Evolutionary conservation across 35 echinoderm and acorn worm species (phyloP), one percentile per base, ranked within the genome.

Genomic region (Chiridota heheva): DNA sequence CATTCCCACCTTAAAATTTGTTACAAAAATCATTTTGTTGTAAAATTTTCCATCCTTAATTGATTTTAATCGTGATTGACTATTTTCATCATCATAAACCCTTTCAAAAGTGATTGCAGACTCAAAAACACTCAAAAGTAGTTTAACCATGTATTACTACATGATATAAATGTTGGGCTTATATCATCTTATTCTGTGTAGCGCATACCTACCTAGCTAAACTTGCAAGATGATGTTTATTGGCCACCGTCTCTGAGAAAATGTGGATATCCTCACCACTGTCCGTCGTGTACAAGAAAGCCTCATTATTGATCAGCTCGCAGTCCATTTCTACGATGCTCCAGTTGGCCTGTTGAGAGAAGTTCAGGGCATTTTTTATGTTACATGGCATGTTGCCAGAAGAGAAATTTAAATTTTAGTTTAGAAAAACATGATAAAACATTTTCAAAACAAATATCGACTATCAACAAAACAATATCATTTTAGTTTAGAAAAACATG

Each of bases 221-320:
- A 59, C 82, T 96, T 2, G 92, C 92, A 30, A 96, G 67, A 63
- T 96, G 92, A 51, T 96, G 92, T 48, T 90, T 96, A 40, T 96
- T 82, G 26, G 92, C 83, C 41, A 78, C 39, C 25, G 91, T 69
- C 39, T 90, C 86, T 37, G 61, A 87, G 27, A 90, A 77, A 37
- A 91, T 34, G 36, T 40, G 62, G 5, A 78, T 61, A 17, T 78
- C 75, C 35, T 91, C 65, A 63, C 82, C 89, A 4, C 62, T 32
- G 66, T 75, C 69, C 40, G 87, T 85, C 1, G 92, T 96, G 76
- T 90, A 96, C 12, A 96, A 88, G 42, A 90, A 78, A 15, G 74
- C 92, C 41, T 96, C 82, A 63, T 83, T 96, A 29, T 96, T 83
- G 4, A 89, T 88, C 12, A 96, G 47, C 27, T 96, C 92, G 84